Evolutionary conservation across 2,797 vertebrate species (phyloP), one percentile per base, ranked within the genome.

Genomic region (Trachops cirrhosus): DNA sequence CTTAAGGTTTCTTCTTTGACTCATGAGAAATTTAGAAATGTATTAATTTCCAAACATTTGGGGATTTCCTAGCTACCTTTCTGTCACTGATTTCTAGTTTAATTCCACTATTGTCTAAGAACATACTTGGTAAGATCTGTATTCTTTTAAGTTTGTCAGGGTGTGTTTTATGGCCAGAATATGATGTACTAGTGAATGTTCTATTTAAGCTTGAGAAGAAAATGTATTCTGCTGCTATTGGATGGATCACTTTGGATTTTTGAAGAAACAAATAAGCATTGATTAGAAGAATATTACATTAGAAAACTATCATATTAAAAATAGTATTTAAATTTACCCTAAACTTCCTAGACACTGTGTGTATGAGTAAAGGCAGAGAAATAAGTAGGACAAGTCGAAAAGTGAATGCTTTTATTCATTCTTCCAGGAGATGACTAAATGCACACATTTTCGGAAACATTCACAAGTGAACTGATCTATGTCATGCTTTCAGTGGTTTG

Each of bases 1-100:
- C 11, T 73, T 92, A 77, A 86, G 39, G 22, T 18, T 68, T 78
- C 22, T 62, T 62, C 21, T 77, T 93, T 68, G 52, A 79, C 4
- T 16, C 21, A 1, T 29, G 15, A 0, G 14, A 18, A 86, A 71
- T 80, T 88, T 89, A 80, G 7, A 91, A 97, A 92, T 85, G 1
- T 64, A 41, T 73, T 94, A 70, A 75, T 91, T 94, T 92, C 41
- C 18, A 93, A 95, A 67, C 46, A 90, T 85, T 94, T 86, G 22
- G 5, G 14, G 34, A 90, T 79, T 92, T 83, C 94, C 64, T 41
- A 94, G 1, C 18, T 67, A n/a, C 59, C 44, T 80, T 84, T 86
- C 18, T 86, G 29, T 79, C 59, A 85, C 0, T 92, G 34, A 86
- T 75, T 93, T 80, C 16, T 94, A 46, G 15, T 29, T 96, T 93